A percentile compares a stretch with the other conserved stretches of the same genome.
These are phyloP conservation scores for Octodonta nipae DNA, from an alignment of 2,888 invertebrate species.

Conservation along the genomic window DNA sequence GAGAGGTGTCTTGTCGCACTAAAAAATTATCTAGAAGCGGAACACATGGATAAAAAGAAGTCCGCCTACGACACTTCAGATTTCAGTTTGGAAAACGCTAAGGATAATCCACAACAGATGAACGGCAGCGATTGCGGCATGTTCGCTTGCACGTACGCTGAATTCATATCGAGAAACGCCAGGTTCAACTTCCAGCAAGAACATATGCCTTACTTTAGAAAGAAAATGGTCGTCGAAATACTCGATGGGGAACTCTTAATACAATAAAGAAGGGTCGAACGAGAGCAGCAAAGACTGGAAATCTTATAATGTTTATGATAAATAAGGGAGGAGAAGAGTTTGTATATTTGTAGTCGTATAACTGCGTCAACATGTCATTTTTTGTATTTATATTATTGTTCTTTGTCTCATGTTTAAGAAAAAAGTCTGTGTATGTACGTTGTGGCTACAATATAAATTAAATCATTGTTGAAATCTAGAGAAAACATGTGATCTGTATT, in stretches of 20 bases:
- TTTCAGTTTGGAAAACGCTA: slow-evolving; percentile 55
- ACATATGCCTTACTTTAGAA: slow-evolving; percentile 86
- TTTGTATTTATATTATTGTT: too few relatives aligned
- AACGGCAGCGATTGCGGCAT: slow-evolving; percentile 97
- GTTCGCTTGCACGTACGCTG: slow-evolving; percentile 93
- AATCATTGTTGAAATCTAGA: too few relatives aligned
- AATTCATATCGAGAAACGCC: slow-evolving; percentile 67
- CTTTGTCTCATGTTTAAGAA: too few relatives aligned
- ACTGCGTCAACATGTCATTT: too few relatives aligned
- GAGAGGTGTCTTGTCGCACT: slow-evolving; percentile 57
- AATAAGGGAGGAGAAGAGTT: too few relatives aligned
- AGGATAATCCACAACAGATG: slow-evolving; percentile 84
- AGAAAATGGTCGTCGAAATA: slow-evolving; percentile 87
- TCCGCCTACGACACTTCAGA: slow-evolving; percentile 51
- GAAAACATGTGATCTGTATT: too few relatives aligned
- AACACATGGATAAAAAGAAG: slow-evolving; percentile 80
- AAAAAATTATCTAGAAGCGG: slow-evolving; percentile 64
- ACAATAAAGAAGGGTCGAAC: too few relatives aligned
- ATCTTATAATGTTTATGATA: too few relatives aligned
- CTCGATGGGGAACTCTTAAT: slow-evolving; percentile 57
- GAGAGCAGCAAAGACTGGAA: too few relatives aligned
- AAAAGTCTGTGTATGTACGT: too few relatives aligned
- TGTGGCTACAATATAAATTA: too few relatives aligned
- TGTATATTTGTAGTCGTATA: too few relatives aligned
- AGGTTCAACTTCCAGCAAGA: slow-evolving; percentile 73